phyloP scores from a whole-genome alignment of 2,888 invertebrate species.

The Gryllus longicercus region DNA sequence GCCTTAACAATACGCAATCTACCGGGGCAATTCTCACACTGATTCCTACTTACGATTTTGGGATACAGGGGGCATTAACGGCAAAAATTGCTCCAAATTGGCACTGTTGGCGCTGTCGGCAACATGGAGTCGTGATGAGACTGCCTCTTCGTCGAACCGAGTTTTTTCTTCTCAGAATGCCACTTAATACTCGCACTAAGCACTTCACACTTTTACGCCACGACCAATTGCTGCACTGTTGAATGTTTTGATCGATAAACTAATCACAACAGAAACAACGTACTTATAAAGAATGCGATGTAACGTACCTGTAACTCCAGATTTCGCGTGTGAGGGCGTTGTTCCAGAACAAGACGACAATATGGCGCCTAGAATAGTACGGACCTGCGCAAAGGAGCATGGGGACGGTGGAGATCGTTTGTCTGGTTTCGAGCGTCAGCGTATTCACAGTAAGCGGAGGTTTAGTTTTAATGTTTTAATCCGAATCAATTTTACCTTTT shows the following conservation, averaged over 20 bases:
- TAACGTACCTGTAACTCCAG: conserved; percentile 36
- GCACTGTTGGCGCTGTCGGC: conserved; percentile 68
- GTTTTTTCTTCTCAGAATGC: neutral
- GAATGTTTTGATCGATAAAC: neutral
- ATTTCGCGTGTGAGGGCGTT: conserved; percentile 37
- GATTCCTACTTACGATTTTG: conserved; percentile 39
- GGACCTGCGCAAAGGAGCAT: conserved; percentile 32
- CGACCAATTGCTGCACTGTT: neutral
- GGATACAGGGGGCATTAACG: conserved; percentile 63
- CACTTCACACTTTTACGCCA: neutral
- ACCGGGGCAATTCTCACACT: conserved; percentile 39
- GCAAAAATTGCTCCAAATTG: conserved; percentile 64
- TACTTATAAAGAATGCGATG: neutral
- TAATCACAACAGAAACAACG: neutral
- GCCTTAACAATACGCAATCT: conserved; percentile 39
- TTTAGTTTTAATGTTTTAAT: too few species aligned
- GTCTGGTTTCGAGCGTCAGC: too few species aligned
- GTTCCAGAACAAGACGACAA: conserved; percentile 33
- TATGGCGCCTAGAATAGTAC: conserved; percentile 31
- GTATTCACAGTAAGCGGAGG: too few species aligned
- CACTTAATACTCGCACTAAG: neutral
- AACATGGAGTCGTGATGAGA: conserved; percentile 51
- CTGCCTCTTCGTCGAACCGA: neutral
- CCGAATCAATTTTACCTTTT: too few species aligned
- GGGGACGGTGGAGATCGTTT: neutral